Evolutionary conservation across 2,888 invertebrate genomes (phyloP).

Genomic region (Scrobipalpa atriplicella): DNA sequence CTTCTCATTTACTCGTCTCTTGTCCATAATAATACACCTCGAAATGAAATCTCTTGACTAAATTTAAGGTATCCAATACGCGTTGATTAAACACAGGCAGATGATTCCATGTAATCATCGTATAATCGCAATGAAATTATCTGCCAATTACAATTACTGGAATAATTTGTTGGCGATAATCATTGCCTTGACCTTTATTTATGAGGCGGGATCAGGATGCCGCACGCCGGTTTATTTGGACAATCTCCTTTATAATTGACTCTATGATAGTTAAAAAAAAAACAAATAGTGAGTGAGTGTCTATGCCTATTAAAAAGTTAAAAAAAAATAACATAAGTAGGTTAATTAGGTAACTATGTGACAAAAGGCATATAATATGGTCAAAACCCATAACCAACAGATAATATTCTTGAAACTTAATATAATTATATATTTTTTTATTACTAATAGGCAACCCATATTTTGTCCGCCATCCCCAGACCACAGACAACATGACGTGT

Average conservation of each 20-base stretch:
- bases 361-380: too few species aligned
- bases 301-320: too few species aligned
- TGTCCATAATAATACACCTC: slow-evolving; percentile 1
- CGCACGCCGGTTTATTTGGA: not conserved
- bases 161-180: slow-evolving; percentile 33
- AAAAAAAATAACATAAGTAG: too few species aligned
- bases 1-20: not conserved
- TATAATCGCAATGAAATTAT: slow-evolving; percentile 36
- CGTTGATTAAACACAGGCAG: slow-evolving; percentile 25
- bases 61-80: slow-evolving; percentile 12
- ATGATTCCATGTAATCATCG: slow-evolving; percentile 30
- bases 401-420: too few species aligned
- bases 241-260: not conserved
- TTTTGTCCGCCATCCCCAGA: too few species aligned
- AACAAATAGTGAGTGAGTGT: too few species aligned
- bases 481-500: too few species aligned
- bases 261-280: not conserved
- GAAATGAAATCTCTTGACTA: not conserved
- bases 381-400: too few species aligned
- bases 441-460: too few species aligned
- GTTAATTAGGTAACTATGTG: too few species aligned
- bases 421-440: too few species aligned
- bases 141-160: slow-evolving; percentile 33
- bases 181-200: slow-evolving; percentile 34
- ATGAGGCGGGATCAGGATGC: slow-evolving; percentile 22